phyloP scores from a whole-genome alignment of 2,113 vertebrate genomes.

The Odontophorus gujanensis region DNA sequence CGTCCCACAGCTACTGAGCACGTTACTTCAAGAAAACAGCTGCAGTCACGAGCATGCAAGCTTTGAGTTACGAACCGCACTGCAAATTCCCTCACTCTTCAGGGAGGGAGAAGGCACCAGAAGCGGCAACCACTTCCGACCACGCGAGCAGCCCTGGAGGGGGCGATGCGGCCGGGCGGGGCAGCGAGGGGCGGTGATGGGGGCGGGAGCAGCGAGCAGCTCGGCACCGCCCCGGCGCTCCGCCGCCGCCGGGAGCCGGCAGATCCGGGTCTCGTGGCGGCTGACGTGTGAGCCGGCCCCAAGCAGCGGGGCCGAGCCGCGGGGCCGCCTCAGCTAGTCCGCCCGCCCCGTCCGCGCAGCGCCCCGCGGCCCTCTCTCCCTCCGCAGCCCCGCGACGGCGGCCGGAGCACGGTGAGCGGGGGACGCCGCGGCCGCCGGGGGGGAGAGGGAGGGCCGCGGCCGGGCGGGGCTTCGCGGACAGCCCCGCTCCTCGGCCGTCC shows the following conservation, averaged over 20 bases:
- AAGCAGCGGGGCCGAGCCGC: constrained; percentile 54
- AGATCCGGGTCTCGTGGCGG: constrained; percentile 77
- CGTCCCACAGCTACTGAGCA: not conserved
- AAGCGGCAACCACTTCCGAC: too few relatives aligned
- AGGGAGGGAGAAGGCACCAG: not conserved
- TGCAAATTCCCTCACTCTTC: fast-evolving
- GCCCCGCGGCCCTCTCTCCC: too few relatives aligned
- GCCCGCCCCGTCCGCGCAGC: too few relatives aligned
- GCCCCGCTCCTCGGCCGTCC: too few relatives aligned
- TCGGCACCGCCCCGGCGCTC: not conserved
- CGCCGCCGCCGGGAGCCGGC: constrained; percentile 33
- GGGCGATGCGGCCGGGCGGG: not conserved
- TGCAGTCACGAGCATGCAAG: not conserved
- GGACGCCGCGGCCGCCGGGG: too few relatives aligned
- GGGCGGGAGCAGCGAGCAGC: not conserved
- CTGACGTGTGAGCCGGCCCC: constrained; percentile 74
- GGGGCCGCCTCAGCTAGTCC: not conserved
- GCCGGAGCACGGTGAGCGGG: not conserved
- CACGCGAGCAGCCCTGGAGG: too few relatives aligned
- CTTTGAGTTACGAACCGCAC: not conserved
- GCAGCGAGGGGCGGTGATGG: not conserved
- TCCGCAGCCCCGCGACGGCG: not conserved
- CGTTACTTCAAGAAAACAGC: not conserved
- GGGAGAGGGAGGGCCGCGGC: too few relatives aligned
- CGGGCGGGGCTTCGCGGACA: too few relatives aligned